Evolutionary conservation across 2,888 invertebrate genomes (phyloP).

Genomic region (Ametastegia equiseti): DNA sequence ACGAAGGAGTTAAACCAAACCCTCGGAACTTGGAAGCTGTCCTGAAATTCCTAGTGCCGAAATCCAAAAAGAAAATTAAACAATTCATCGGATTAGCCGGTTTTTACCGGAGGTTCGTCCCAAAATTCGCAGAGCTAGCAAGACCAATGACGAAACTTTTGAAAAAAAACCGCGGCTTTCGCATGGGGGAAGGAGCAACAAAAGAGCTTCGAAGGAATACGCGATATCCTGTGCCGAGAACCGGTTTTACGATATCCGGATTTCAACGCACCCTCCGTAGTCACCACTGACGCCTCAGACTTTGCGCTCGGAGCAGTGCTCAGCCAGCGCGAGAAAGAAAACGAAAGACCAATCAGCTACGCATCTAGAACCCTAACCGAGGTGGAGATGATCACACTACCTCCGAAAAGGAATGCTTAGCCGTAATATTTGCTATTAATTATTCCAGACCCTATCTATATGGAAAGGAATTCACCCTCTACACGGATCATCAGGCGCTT

Average conservation of each 20-base stretch:
- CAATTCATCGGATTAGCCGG: background rate
- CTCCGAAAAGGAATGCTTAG: background rate
- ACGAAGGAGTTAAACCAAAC: no score
- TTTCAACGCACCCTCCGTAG: background rate
- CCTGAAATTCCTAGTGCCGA: background rate
- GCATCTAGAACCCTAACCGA: background rate
- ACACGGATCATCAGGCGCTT: conserved; percentile 3
- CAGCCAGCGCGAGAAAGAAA: background rate
- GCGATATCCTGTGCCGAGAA: background rate
- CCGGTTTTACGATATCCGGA: background rate
- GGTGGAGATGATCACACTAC: background rate
- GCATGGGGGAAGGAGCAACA: background rate
- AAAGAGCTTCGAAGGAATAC: background rate
- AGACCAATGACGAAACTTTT: background rate
- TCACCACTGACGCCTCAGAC: background rate
- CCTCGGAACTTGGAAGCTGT: background rate
- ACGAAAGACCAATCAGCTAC: background rate
- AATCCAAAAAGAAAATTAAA: background rate
- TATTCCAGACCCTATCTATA: background rate
- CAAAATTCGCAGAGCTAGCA: background rate
- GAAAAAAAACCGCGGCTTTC: background rate
- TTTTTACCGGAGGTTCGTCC: background rate
- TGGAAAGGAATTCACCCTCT: background rate
- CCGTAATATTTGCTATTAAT: background rate
- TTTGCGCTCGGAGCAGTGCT: background rate